Evolutionary conservation across 2,888 invertebrate genomes (phyloP).

Genomic region (Frankliniella intonsa): DNA sequence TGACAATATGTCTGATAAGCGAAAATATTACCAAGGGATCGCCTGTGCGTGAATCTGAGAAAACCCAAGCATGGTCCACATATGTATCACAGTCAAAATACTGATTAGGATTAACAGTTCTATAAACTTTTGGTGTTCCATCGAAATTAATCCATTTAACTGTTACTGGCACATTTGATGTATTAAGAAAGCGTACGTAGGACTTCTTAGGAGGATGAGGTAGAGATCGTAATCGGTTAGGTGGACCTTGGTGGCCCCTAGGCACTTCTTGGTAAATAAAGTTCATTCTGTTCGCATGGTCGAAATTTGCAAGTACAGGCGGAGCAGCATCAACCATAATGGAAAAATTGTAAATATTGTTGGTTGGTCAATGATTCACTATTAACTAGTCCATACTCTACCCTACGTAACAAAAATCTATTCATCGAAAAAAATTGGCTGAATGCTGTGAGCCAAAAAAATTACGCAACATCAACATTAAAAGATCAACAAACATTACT

Average conservation of each 20-base stretch:
- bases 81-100: conserved; percentile 21
- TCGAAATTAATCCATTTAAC: neutral
- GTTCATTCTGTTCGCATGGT: neutral
- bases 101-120: neutral
- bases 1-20: neutral
- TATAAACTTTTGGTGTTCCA: neutral
- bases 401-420: no score
- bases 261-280: neutral
- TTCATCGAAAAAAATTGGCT: no score
- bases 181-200: neutral
- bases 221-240: neutral
- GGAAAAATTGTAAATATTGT: no score
- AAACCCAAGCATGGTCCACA: neutral
- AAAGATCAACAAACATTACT: no score
- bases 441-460: no score
- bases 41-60: neutral
- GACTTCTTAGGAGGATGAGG: neutral
- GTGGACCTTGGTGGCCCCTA: neutral
- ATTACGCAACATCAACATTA: no score
- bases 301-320: no score
- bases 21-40: neutral
- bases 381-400: no score
- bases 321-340: no score
- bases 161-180: neutral
- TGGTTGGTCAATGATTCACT: no score